These are phyloP conservation scores for Patiria miniata DNA, from an alignment of 35 echinoderm and acorn worm genomes.

Conservation along the genomic window DNA sequence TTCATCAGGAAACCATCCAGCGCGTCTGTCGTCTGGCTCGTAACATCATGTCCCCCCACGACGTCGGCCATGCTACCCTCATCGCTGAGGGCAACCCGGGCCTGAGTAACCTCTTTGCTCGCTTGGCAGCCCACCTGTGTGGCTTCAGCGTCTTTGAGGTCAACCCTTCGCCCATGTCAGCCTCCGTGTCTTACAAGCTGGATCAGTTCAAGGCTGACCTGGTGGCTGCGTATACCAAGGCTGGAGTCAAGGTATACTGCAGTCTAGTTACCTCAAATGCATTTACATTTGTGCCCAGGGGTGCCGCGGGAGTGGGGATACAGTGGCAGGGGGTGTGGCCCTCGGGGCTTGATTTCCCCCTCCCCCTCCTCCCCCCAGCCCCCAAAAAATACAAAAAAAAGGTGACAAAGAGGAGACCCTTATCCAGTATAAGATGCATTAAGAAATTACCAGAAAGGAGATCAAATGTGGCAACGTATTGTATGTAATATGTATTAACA, in stretches of 20 bases:
- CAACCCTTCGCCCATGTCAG: conserved; percentile 78
- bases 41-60: conserved; percentile 95
- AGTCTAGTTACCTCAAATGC: too few relatives aligned
- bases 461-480: too few relatives aligned
- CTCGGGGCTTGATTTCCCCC: too few relatives aligned
- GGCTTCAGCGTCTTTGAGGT: conserved; percentile 89
- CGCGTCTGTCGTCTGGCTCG: conserved; percentile 86
- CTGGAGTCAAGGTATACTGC: conserved; percentile 79
- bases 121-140: conserved; percentile 77
- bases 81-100: conserved; percentile 88
- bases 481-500: too few relatives aligned
- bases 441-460: too few relatives aligned
- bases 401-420: too few relatives aligned
- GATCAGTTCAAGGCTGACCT: conserved; percentile 94
- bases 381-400: too few relatives aligned
- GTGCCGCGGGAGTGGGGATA: too few relatives aligned
- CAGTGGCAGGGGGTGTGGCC: too few relatives aligned
- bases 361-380: too few relatives aligned
- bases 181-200: conserved; percentile 65
- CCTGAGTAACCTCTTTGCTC: conserved; percentile 63
- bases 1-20: conserved; percentile 85
- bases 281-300: too few relatives aligned
- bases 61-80: conserved; percentile 81
- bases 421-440: too few relatives aligned
- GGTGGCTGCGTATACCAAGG: conserved; percentile 87